Evolutionary conservation across 2,113 vertebrate genomes (phyloP).

Genomic region (Alosa alosa): DNA sequence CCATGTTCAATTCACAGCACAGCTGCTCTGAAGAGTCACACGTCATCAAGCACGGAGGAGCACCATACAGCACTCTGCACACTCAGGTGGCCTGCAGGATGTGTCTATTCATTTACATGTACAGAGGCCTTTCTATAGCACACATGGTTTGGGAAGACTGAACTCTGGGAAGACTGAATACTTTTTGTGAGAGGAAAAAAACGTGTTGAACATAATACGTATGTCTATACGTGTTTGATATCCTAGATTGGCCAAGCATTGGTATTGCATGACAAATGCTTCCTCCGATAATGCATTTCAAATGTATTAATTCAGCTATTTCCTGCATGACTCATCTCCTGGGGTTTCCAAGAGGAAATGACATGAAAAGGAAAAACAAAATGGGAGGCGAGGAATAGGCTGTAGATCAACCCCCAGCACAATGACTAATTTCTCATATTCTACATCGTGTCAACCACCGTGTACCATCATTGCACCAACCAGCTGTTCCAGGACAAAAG

Average conservation of each 20-base stretch:
- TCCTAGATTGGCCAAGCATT: not conserved
- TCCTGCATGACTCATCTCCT: too few relatives aligned
- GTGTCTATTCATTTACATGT: not conserved
- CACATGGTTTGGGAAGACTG: not conserved
- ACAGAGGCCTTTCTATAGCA: not conserved
- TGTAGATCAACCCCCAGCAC: too few relatives aligned
- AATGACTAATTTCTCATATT: not conserved
- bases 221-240: not conserved
- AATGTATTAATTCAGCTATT: not conserved
- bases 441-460: not conserved
- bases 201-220: not conserved
- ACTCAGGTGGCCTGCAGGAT: not conserved
- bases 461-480: not conserved
- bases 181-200: not conserved
- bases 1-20: not conserved
- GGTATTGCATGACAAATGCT: too few relatives aligned
- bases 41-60: not conserved
- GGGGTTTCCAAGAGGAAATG: too few relatives aligned
- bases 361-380: too few relatives aligned
- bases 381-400: too few relatives aligned
- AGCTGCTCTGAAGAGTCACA: not conserved
- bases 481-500: not conserved
- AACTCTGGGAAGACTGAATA: not conserved
- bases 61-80: not conserved
- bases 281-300: not conserved